These are phyloP conservation scores for Oscheius sp. DNA, from an alignment of 1,140 invertebrate genomes.

Conservation along the genomic window DNA sequence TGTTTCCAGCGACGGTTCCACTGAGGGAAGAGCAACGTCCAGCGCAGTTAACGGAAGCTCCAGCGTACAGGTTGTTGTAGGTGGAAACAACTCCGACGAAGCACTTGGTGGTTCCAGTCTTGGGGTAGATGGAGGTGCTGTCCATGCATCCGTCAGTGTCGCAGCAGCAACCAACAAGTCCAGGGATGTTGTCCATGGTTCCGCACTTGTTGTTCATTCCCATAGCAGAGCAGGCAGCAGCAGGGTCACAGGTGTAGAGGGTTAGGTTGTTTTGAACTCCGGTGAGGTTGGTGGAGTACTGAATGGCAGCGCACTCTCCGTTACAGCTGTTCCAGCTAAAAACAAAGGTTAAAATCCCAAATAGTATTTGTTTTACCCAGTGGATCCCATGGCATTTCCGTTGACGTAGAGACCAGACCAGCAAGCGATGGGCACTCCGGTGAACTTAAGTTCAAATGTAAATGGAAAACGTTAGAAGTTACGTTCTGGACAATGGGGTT, in stretches of 20 bases:
- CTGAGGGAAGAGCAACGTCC: conserved; percentile 24
- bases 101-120: conserved; percentile 21
- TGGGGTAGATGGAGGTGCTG: conserved; percentile 4
- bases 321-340: conserved; percentile 12
- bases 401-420: conserved; percentile 25
- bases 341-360: conserved; percentile 10
- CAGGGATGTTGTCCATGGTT: conserved; percentile 6
- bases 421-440: conserved; percentile 20
- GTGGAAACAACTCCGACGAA: conserved; percentile 29
- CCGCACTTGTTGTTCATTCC: conserved; percentile 29
- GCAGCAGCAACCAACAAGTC: conserved; percentile 36
- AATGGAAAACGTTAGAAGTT: neutral
- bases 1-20: conserved; percentile 5
- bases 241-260: conserved; percentile 10
- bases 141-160: conserved; percentile 34
- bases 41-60: conserved; percentile 25
- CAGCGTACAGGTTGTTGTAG: conserved; percentile 13
- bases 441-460: neutral
- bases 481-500: conserved; percentile 15
- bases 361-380: neutral
- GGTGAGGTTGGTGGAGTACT: conserved; percentile 12
- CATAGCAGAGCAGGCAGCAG: conserved; percentile 10
- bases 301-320: conserved; percentile 9
- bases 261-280: conserved; percentile 16
- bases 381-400: conserved; percentile 17